Evolutionary conservation across 1,140 invertebrate genomes (phyloP).

Genomic region (Atta cephalotes): DNA sequence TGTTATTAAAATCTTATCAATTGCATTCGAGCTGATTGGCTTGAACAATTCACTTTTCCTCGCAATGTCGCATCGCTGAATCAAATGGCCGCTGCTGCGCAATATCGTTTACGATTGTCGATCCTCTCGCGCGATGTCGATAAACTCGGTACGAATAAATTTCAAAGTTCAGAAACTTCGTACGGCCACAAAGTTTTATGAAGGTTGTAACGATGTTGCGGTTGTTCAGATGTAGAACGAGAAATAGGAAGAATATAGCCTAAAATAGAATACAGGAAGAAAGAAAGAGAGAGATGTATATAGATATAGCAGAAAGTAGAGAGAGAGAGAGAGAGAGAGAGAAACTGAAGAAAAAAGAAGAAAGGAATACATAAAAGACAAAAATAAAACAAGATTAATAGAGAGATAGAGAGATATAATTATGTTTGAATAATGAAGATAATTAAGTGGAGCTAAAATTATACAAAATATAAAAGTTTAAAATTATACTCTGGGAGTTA

Average conservation of each 20-base stretch:
- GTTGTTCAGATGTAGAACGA: slow-evolving; percentile 44
- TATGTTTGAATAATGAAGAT: not conserved
- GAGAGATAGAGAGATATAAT: not conserved
- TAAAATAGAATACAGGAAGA: slow-evolving; percentile 9
- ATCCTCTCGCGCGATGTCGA: slow-evolving; percentile 27
- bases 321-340: not conserved
- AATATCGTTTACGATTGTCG: slow-evolving; percentile 58
- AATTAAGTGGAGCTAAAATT: slow-evolving; percentile 23
- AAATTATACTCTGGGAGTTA: slow-evolving; percentile 24
- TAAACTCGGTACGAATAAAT: slow-evolving; percentile 55
- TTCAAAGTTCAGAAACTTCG: slow-evolving; percentile 53
- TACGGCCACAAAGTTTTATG: slow-evolving; percentile 58
- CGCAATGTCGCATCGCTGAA: not conserved
- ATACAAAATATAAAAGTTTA: not conserved
- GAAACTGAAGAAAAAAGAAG: not conserved
- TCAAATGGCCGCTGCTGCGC: not conserved
- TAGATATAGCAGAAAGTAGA: not conserved
- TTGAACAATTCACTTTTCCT: slow-evolving; percentile 42
- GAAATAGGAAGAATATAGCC: slow-evolving; percentile 42
- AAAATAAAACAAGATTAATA: not conserved
- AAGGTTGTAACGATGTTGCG: slow-evolving; percentile 59
- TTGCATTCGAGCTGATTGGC: not conserved
- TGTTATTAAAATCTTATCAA: slow-evolving; percentile 8
- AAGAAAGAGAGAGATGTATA: not conserved
- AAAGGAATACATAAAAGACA: not conserved